Evolutionary conservation across 2,888 invertebrate genomes (phyloP).

Genomic region (Hemistola chrysoprasaria): DNA sequence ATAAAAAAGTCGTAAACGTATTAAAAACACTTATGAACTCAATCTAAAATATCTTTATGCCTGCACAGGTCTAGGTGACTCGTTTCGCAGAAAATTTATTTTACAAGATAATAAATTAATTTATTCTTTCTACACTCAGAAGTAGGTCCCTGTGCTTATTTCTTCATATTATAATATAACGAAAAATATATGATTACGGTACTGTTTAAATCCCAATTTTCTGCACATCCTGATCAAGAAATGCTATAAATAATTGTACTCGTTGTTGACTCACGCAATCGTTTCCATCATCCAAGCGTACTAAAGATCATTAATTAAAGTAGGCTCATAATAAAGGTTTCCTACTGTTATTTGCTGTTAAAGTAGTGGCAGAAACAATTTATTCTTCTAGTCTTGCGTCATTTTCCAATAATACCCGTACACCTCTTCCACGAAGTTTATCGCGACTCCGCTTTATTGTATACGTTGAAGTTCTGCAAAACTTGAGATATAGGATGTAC

Average conservation of each 20-base stretch:
- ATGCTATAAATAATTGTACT: background rate
- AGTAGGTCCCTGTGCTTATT: too few relatives aligned
- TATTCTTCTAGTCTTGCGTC: slow-evolving; percentile 58
- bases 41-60: too few relatives aligned
- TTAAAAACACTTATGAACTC: too few relatives aligned
- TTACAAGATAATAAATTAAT: too few relatives aligned
- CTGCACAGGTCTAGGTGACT: too few relatives aligned
- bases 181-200: too few relatives aligned
- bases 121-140: too few relatives aligned
- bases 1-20: too few relatives aligned
- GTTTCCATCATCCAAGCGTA: slow-evolving; percentile 36
- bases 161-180: too few relatives aligned
- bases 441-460: background rate
- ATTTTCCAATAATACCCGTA: slow-evolving; percentile 41
- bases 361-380: slow-evolving; percentile 52
- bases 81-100: too few relatives aligned
- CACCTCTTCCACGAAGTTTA: slow-evolving; percentile 10
- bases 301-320: slow-evolving; percentile 47
- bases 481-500: slow-evolving; percentile 23
- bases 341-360: slow-evolving; percentile 50
- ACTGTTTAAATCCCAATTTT: too few relatives aligned
- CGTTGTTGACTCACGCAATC: slow-evolving; percentile 18
- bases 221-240: too few relatives aligned
- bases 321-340: slow-evolving; percentile 51
- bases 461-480: slow-evolving; percentile 14